Percentiles rank a stretch among this genome's conserved stretches.
Conservation (phyloP, 2,888 invertebrate genomes). For the Trachelus iudaicus region DNA sequence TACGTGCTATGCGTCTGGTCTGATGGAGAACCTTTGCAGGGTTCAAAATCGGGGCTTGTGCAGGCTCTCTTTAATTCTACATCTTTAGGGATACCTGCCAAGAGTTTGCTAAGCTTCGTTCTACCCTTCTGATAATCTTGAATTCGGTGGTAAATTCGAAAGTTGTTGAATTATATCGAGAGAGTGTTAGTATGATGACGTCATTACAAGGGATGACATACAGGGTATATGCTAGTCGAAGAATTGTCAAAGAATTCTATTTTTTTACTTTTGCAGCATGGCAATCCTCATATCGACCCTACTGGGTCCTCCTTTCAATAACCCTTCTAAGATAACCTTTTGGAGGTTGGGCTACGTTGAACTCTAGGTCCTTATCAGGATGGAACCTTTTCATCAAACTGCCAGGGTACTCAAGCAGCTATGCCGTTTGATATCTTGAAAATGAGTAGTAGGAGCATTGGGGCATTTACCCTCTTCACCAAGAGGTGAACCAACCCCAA, state of each 20-base stretch:
- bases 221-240: neutral
- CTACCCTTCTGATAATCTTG: neutral
- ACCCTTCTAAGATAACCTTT: neutral
- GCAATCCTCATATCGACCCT: neutral
- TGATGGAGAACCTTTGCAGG: constrained; percentile 35
- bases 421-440: constrained; percentile 13
- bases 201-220: neutral
- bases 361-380: neutral
- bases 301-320: neutral
- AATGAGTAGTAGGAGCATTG: neutral
- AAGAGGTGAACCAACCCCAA: neutral
- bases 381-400: constrained; percentile 4
- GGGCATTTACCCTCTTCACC: neutral
- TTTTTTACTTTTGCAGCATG: neutral
- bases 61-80: neutral
- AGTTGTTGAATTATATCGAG: neutral
- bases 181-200: neutral
- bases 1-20: constrained; percentile 35
- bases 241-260: neutral
- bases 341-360: neutral
- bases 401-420: neutral
- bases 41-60: neutral
- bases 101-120: neutral
- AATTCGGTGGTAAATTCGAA: neutral
- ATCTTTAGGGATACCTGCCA: neutral